phyloP scores from a whole-genome alignment of 2,888 invertebrate genomes.

The Rhagophthalmus giganteus region DNA sequence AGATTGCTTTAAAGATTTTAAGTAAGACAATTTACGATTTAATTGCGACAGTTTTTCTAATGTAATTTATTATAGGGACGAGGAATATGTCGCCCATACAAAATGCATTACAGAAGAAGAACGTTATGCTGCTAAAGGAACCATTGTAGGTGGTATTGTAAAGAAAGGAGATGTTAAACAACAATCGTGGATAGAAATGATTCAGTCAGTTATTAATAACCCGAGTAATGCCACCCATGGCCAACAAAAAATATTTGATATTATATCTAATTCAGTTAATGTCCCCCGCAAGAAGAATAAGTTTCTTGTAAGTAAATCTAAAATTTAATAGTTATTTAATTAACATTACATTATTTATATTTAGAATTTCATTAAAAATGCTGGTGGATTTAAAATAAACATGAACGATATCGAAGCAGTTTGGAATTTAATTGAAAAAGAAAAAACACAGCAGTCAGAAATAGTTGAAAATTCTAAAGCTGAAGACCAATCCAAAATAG shows the following conservation, averaged over 20 bases:
- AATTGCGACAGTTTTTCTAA: neutral
- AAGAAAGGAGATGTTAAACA: constrained; percentile 89
- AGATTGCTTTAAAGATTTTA: constrained; percentile 90
- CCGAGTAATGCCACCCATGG: constrained; percentile 60
- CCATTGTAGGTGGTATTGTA: constrained; percentile 66
- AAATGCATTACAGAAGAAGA: constrained; percentile 86
- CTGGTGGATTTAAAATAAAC: constrained; percentile 61
- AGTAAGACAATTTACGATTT: constrained; percentile 56
- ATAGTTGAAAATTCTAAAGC: neutral
- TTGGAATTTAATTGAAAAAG: constrained; percentile 61
- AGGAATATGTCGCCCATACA: constrained; percentile 76
- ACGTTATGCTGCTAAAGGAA: constrained; percentile 85
- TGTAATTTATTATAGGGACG: constrained; percentile 59
- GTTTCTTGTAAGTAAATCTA: constrained; percentile 19
- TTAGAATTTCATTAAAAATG: constrained; percentile 70
- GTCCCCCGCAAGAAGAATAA: constrained; percentile 25
- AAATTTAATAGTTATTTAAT: no score
- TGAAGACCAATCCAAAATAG: constrained; percentile 30
- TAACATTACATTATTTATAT: constrained; percentile 31
- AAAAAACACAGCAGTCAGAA: constrained; percentile 42
- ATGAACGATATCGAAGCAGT: constrained; percentile 65
- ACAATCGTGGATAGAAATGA: constrained; percentile 76
- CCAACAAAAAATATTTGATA: constrained; percentile 6
- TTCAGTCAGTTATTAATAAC: constrained; percentile 67
- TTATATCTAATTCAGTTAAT: constrained; percentile 12